Evolutionary conservation across 2,888 invertebrate genomes (phyloP), one percentile per base, ranked within the genome.

Genomic region (Margaritifera margaritifera): DNA sequence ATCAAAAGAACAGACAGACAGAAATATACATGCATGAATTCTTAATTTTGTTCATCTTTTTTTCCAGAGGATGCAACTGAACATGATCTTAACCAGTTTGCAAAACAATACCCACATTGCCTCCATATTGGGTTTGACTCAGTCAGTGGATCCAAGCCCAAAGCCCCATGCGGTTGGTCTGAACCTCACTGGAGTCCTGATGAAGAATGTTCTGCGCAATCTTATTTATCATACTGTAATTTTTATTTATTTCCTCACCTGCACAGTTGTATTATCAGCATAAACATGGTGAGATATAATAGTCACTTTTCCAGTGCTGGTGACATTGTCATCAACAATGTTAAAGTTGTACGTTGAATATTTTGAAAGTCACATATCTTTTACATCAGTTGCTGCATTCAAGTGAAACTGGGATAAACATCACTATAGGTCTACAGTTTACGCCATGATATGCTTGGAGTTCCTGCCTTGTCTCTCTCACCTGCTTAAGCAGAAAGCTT

Each of bases 51-150:
- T 57, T 64, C 31, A 15, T 57, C 53, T 50, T 51, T 50, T 25
- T 64, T 72, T 69, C 24, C 84, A 91, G 90, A 91, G 92, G 81
- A 91, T 93, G 91, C 90, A 93, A 71, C 87, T 93, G 72, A 91
- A 90, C 65, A 92, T 93, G 62, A 92, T 93, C 64, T 88, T 93
- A 71, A 91, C 91, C 51, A 93, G 93, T 84, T 89, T 93, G 57
- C 92, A 93, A 81, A 93, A 93, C 84, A 92, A 92, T 75, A 90
- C 90, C 51, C 92, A 93, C 79, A 91, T 93, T 19, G 92, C 93
- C 0, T 90, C 92, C 1, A 87, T 93, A 56, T 88, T 93, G 8
- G 92, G 92, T 5, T 91, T 91, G 77, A 89, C 90, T 61, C 62
- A 74, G 65, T 55, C 60, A 20, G 18, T 58, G 25, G 71, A 61